These are phyloP conservation scores for Synanceia verrucosa DNA, from an alignment of 2,797 vertebrate genomes.

Conservation along the genomic window DNA sequence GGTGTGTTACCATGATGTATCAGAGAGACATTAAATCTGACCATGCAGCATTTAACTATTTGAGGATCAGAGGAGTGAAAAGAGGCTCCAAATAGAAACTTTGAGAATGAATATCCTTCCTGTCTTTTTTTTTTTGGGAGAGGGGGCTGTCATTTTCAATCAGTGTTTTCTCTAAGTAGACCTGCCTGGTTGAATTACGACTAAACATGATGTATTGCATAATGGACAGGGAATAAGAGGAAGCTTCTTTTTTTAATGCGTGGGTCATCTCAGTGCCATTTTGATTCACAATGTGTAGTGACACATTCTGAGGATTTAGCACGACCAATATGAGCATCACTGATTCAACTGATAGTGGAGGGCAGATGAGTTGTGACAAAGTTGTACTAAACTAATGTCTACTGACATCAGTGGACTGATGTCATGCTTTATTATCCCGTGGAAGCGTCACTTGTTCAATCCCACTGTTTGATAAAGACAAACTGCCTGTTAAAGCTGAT, in stretches of 20 bases:
- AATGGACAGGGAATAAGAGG: conserved; percentile 4
- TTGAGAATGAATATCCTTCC: conserved; percentile 23
- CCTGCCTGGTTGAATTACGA: conserved; percentile 18
- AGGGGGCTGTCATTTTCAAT: conserved; percentile 7
- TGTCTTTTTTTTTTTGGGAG: neutral
- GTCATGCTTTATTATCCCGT: conserved; percentile 66
- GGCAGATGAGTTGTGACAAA: conserved; percentile 67
- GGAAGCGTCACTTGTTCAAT: conserved; percentile 31
- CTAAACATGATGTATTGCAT: conserved; percentile 28
- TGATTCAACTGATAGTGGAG: conserved; percentile 65
- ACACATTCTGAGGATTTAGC: conserved; percentile 14
- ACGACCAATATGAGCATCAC: conserved; percentile 5
- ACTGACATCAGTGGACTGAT: conserved; percentile 65
- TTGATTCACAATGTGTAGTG: conserved; percentile 6
- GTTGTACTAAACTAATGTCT: conserved; percentile 67
- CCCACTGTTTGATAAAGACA: conserved; percentile 44
- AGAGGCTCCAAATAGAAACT: conserved; percentile 52
- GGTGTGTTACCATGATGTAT: conserved; percentile 69
- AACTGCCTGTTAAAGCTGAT: conserved; percentile 34
- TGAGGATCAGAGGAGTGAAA: conserved; percentile 53
- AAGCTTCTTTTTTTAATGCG: neutral
- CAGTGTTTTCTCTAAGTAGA: conserved; percentile 11
- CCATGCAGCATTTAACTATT: conserved; percentile 80
- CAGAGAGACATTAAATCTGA: conserved; percentile 73
- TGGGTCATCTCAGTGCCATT: conserved; percentile 25